Percentiles rank a stretch among this genome's conserved stretches.
Conservation (phyloP, 1,140 invertebrate species). For the Drosophila yakuba region DNA sequence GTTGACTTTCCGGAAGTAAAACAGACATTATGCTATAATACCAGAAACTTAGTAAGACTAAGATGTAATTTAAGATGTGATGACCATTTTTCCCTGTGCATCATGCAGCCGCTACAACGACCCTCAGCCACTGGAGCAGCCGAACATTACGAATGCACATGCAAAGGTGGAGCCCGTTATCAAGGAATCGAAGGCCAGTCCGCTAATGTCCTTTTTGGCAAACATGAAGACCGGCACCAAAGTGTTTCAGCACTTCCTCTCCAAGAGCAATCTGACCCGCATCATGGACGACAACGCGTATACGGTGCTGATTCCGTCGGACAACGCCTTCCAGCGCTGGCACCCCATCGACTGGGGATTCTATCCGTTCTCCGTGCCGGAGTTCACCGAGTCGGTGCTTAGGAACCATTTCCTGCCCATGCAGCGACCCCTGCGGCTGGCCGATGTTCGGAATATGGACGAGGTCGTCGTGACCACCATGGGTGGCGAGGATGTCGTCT, state of each 20-base stretch:
- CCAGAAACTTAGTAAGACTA: not conserved
- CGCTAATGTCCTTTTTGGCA: conserved; percentile 87
- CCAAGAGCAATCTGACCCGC: conserved; percentile 87
- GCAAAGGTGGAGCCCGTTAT: conserved; percentile 81
- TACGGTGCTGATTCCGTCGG: conserved; percentile 88
- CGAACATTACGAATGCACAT: conserved; percentile 78
- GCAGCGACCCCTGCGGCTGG: conserved; percentile 85
- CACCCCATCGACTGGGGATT: conserved; percentile 90
- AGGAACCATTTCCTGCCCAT: conserved; percentile 88
- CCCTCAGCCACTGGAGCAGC: conserved; percentile 83
- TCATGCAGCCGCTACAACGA: conserved; percentile 77
- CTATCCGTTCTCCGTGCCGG: conserved; percentile 88
- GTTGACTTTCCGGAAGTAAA: not conserved
- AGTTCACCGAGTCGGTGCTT: conserved; percentile 88
- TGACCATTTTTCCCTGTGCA: not conserved
- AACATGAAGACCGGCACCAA: conserved; percentile 87
- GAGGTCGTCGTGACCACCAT: conserved; percentile 86
- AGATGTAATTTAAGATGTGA: not conserved
- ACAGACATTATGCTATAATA: not conserved
- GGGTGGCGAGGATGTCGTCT: conserved; percentile 86
- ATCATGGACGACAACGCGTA: conserved; percentile 87
- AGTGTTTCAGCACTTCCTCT: conserved; percentile 88
- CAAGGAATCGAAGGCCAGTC: conserved; percentile 86
- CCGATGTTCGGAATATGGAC: conserved; percentile 85
- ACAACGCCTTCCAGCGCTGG: conserved; percentile 88